phyloP scores from a whole-genome alignment of 2,888 invertebrate genomes.

The Lymantria dispar region DNA sequence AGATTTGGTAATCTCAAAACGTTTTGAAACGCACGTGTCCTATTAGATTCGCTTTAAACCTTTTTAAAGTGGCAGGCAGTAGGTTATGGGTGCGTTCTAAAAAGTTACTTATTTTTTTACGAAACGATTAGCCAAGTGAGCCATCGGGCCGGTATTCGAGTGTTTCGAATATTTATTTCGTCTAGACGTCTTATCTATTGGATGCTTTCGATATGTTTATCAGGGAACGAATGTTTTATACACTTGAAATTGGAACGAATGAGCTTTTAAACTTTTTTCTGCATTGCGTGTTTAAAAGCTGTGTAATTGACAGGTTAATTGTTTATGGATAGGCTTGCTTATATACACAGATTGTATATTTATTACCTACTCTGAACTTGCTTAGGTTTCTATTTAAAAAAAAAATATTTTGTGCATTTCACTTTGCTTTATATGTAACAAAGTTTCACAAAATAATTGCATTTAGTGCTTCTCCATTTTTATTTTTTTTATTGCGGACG shows the following conservation, averaged over 20 bases:
- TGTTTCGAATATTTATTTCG: conserved; percentile 74
- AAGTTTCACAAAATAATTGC: no score
- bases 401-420: no score
- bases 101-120: conserved; percentile 58
- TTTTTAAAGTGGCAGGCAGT: conserved; percentile 69
- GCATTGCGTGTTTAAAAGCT: conserved; percentile 17
- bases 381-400: no score
- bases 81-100: conserved; percentile 60
- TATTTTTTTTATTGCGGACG: no score
- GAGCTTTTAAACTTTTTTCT: conserved; percentile 49
- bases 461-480: no score
- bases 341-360: background rate
- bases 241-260: conserved; percentile 57
- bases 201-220: conserved; percentile 67
- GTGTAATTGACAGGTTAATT: conserved; percentile 17
- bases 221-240: conserved; percentile 71
- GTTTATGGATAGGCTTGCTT: conserved; percentile 3
- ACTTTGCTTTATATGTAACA: no score
- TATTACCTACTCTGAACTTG: background rate
- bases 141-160: conserved; percentile 77
- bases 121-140: conserved; percentile 78
- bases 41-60: conserved; percentile 73
- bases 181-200: conserved; percentile 76
- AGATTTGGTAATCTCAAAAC: conserved; percentile 52
- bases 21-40: conserved; percentile 59